Percentiles rank a stretch among this genome's conserved stretches.
These are phyloP conservation scores for Leucophenga maculata DNA, from an alignment of 2,888 invertebrate genomes.

Conservation along the genomic window DNA sequence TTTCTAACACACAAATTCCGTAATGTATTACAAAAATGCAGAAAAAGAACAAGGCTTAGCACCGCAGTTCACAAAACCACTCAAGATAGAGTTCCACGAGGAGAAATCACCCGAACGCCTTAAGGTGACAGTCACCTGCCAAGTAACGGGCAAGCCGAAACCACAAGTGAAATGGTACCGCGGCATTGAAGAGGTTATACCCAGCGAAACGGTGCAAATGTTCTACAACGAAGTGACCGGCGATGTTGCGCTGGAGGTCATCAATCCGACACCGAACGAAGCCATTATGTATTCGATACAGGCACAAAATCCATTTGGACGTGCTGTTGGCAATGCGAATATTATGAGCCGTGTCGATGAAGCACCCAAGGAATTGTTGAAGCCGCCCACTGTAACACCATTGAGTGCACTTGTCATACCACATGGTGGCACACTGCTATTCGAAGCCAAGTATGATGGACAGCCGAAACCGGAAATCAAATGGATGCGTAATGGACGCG, in stretches of 20 bases:
- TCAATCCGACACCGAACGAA: constrained; percentile 78
- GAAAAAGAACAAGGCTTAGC: constrained; percentile 81
- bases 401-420: constrained; percentile 82
- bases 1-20: constrained; percentile 37
- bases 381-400: constrained; percentile 85
- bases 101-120: constrained; percentile 73
- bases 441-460: constrained; percentile 83
- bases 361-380: constrained; percentile 70
- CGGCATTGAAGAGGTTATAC: constrained; percentile 77
- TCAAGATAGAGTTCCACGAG: constrained; percentile 78
- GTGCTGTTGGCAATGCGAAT: constrained; percentile 82
- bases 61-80: constrained; percentile 78
- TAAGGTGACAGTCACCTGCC: constrained; percentile 78
- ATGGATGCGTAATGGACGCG: constrained; percentile 89
- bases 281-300: constrained; percentile 80
- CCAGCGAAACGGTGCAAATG: constrained; percentile 75
- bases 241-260: constrained; percentile 77
- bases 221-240: constrained; percentile 78
- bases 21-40: constrained; percentile 68
- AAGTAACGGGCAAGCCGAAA: constrained; percentile 79
- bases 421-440: constrained; percentile 79
- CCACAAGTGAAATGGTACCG: constrained; percentile 83
- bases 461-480: constrained; percentile 81
- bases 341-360: constrained; percentile 75
- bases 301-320: constrained; percentile 82